Base-by-base conservation (phyloP, 2,888 invertebrate genomes). In the Papilio elwesi region DNA sequence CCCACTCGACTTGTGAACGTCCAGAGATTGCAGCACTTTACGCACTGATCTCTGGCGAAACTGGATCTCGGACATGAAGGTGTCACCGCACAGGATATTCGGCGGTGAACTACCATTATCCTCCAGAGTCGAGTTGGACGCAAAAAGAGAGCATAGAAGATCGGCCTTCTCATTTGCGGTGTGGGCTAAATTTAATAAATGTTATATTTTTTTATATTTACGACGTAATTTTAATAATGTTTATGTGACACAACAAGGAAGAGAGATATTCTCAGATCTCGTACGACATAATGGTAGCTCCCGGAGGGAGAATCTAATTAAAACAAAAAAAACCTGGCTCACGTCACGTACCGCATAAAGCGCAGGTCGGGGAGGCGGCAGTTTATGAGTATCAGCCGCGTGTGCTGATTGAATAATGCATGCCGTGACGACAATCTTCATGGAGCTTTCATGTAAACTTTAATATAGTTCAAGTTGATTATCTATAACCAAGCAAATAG, bases 381-480 rank as follows among this genome's bases (percentile, higher is more conserved):
- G 69, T 78, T 78, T 79, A 77, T 76, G 76, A 77, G 75, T 36
- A 49, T 52, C n/a, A 52, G 26, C 43, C 53, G 70, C 64, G 77
- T 75, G 75, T 77, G 70, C 78, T 80, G 80, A 81, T 82, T 82
- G 80, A 81, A 82, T 79, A 82, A 79, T 78, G 77, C 79, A 76
- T 77, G 76, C 74, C 74, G 76, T 55, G 51, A 64, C 11, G 51
- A 55, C 49, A 9, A 43, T 43, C 74, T 73, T 76, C 70, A 73
- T 71, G 74, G 71, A 52, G 62, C 53, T 53, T 38, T 36, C n/a
- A 26, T 26, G 26, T 26, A 26, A 4, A 26, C 26, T 26, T 26
- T 26, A 26, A 26, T 26, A 26, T 26, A 26, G 26, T 26, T 26
- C 26, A 26, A 26, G 26, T 51, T 38, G 12, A 11, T 38, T 9